These are phyloP conservation scores for Pseudopleuronectes americanus DNA, from an alignment of 2,797 vertebrate species.

Conservation along the genomic window DNA sequence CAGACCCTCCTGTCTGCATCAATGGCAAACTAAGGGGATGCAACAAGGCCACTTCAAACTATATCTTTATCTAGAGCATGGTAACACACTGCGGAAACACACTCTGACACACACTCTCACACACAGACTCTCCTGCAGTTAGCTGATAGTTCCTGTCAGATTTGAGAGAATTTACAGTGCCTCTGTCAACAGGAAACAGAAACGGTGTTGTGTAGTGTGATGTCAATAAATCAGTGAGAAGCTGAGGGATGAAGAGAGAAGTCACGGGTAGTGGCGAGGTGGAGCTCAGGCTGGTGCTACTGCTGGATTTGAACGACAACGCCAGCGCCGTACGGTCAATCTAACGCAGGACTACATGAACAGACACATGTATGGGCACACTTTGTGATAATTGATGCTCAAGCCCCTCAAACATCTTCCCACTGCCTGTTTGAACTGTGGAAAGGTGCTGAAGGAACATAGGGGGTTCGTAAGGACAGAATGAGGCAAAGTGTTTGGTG, in stretches of 20 bases:
- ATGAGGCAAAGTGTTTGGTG: slow-evolving; percentile 50
- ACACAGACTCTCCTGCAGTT: not conserved
- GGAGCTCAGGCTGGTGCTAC: slow-evolving; percentile 17
- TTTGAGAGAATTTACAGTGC: too few relatives aligned
- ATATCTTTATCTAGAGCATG: slow-evolving; percentile 36
- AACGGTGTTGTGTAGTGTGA: too few relatives aligned
- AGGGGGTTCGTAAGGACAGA: slow-evolving; percentile 5
- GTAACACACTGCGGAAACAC: not conserved
- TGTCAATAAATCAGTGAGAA: too few relatives aligned
- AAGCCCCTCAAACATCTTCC: not conserved
- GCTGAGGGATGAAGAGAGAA: slow-evolving; percentile 1
- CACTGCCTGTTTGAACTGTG: slow-evolving; percentile 7
- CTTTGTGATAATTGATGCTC: slow-evolving; percentile 7
- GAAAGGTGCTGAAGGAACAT: not conserved
- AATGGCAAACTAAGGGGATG: slow-evolving; percentile 39
- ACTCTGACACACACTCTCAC: not conserved
- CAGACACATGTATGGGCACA: slow-evolving; percentile 1
- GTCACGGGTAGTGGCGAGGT: slow-evolving; percentile 6
- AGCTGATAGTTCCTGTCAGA: too few relatives aligned
- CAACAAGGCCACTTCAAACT: slow-evolving; percentile 69
- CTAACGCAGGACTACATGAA: slow-evolving; percentile 30
- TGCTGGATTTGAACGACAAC: slow-evolving; percentile 47
- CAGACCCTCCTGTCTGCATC: slow-evolving; percentile 43
- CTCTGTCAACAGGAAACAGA: too few relatives aligned
- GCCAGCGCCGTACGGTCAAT: slow-evolving; percentile 70